A percentile compares a stretch with the other conserved stretches of the same genome.
phyloP scores from a whole-genome alignment of 2,113 vertebrate species.

The Chlamydotis undulata region DNA sequence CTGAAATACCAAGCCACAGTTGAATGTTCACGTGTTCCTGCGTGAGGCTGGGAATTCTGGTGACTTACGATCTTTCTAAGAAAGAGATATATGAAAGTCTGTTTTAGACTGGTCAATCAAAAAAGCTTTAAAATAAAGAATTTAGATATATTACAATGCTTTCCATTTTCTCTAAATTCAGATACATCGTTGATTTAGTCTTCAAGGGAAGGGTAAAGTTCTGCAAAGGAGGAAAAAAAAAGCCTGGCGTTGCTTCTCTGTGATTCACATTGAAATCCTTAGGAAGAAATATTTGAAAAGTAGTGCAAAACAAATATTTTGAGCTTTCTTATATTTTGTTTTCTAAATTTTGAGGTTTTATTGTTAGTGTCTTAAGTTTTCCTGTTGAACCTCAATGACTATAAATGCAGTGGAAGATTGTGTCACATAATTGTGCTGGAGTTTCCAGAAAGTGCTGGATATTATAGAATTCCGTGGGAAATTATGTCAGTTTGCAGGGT shows the following conservation, averaged over 20 bases:
- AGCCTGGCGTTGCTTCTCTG: not conserved
- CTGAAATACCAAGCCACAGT: not conserved
- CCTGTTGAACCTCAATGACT: not conserved
- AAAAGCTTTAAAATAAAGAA: not conserved
- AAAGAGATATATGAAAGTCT: not conserved
- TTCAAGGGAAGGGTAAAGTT: not conserved
- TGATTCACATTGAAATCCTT: not conserved
- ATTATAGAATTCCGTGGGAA: not conserved
- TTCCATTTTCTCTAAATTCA: not conserved
- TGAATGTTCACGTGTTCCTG: not conserved
- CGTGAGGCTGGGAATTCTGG: not conserved
- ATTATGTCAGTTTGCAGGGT: not conserved
- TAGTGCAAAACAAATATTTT: not conserved
- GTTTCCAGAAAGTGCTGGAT: not conserved
- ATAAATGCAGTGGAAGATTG: not conserved
- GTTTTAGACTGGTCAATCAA: not conserved
- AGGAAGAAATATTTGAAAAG: not conserved
- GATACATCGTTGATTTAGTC: not conserved
- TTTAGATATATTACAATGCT: not conserved
- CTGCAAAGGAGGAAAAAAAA: not conserved
- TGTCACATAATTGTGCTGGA: not conserved
- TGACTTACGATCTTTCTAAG: not conserved
- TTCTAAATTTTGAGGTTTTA: not conserved
- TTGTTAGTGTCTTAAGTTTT: not conserved
- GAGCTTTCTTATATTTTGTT: not conserved